Percentiles rank a stretch among this genome's conserved stretches.
phyloP scores from a whole-genome alignment of 2,888 invertebrate species.

The Ischnura elegans region DNA sequence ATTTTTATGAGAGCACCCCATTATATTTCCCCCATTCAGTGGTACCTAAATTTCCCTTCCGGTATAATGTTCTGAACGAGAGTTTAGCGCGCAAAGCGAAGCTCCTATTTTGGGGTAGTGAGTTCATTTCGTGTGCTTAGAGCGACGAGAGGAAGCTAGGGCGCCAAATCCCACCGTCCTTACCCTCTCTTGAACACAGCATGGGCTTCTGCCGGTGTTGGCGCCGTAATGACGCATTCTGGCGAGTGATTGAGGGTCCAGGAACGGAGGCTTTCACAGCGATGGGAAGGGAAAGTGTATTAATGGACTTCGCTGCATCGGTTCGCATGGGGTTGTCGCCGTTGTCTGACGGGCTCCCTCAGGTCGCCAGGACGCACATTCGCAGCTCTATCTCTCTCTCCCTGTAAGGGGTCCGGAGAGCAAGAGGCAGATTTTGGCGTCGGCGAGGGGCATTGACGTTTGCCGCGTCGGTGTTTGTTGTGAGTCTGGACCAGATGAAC shows the following conservation, averaged over 20 bases:
- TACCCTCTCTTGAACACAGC: not conserved
- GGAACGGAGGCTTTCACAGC: not conserved
- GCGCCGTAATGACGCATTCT: not conserved
- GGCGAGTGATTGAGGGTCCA: not conserved
- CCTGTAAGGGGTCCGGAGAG: too few species aligned
- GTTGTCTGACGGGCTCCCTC: not conserved
- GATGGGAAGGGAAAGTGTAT: constrained; percentile 1
- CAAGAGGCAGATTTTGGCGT: too few species aligned
- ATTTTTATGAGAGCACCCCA: too few species aligned
- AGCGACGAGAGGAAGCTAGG: not conserved
- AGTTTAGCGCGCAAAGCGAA: too few species aligned
- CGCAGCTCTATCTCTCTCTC: too few species aligned
- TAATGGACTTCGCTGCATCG: not conserved
- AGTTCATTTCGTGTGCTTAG: not conserved
- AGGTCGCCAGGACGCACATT: not conserved
- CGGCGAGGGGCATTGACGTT: not conserved
- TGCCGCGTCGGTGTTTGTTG: not conserved
- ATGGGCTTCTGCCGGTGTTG: not conserved
- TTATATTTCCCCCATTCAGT: too few species aligned
- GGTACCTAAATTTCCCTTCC: too few species aligned
- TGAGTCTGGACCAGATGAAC: not conserved
- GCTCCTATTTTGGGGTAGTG: too few species aligned
- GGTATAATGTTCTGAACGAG: too few species aligned
- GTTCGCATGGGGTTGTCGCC: not conserved
- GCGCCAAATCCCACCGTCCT: not conserved